phyloP scores from a whole-genome alignment of 1,140 invertebrate genomes.

The Heterodera schachtii region DNA sequence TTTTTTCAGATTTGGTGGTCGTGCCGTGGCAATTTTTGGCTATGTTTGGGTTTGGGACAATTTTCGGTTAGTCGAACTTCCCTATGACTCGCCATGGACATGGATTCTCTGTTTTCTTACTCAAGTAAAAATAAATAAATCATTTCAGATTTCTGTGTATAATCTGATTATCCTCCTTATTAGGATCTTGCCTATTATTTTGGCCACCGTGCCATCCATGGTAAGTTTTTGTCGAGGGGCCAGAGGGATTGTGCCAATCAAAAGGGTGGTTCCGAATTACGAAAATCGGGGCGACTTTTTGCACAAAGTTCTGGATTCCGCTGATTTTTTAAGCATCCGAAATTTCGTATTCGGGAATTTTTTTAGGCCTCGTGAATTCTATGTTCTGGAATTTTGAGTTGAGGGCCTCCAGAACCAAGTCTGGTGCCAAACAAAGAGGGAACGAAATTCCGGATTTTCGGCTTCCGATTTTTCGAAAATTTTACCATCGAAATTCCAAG shows the following conservation, averaged over 20 bases:
- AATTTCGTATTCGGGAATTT: no score
- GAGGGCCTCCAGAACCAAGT: no score
- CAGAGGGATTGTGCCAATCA: background rate
- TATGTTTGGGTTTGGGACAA: conserved; percentile 64
- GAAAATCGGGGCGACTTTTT: background rate
- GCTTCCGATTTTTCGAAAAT: no score
- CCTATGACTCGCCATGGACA: conserved; percentile 66
- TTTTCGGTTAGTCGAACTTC: conserved; percentile 60
- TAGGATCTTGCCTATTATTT: conserved; percentile 68
- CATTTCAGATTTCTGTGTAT: background rate
- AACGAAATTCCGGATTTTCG: no score
- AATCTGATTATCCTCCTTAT: background rate
- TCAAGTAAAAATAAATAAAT: background rate
- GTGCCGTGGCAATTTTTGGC: conserved; percentile 60
- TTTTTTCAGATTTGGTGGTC: conserved; percentile 57
- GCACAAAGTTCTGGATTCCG: no score
- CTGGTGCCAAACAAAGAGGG: no score
- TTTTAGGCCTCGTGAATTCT: no score
- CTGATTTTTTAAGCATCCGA: no score
- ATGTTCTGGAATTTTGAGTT: no score
- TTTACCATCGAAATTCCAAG: no score
- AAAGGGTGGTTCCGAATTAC: background rate
- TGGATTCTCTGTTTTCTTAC: conserved; percentile 53
- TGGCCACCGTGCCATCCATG: conserved; percentile 69
- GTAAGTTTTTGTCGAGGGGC: conserved; percentile 51